Conservation (phyloP, 2,797 vertebrate genomes). For the Anomalospiza imberbis region DNA sequence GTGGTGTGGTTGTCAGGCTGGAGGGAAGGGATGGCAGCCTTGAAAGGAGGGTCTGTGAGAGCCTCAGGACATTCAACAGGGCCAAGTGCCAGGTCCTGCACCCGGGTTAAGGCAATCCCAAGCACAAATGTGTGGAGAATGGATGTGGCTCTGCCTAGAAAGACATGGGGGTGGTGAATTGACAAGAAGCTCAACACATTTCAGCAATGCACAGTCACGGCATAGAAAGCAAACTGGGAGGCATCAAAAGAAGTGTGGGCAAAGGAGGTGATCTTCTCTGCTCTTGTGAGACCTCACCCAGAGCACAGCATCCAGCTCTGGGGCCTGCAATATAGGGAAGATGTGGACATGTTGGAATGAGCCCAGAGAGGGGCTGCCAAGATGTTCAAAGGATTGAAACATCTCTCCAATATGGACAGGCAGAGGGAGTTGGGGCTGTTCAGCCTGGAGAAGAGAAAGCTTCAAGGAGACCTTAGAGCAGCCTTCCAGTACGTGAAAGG, state of each 20-base stretch:
- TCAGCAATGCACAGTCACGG: background rate
- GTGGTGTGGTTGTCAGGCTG: rapidly evolving
- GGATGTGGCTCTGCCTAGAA: background rate
- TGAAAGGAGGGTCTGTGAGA: background rate
- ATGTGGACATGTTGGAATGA: background rate
- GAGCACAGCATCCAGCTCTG: background rate
- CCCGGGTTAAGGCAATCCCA: background rate
- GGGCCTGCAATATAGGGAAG: background rate
- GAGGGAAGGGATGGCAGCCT: background rate
- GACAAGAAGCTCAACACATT: background rate
- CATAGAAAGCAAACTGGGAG: background rate
- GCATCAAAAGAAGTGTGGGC: background rate
- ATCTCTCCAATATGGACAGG: background rate
- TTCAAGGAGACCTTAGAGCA: background rate
- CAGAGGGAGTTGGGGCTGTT: background rate
- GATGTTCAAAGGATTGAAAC: background rate
- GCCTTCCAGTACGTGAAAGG: background rate
- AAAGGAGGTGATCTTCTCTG: background rate
- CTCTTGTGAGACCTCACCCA: background rate
- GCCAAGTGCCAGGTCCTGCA: background rate
- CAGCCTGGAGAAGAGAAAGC: background rate
- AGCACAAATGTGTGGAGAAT: background rate
- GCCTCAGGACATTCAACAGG: background rate
- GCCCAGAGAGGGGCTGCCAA: background rate
- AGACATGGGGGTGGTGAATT: background rate